Conservation (phyloP, 2,113 vertebrate species). For the Zosterops borbonicus region DNA sequence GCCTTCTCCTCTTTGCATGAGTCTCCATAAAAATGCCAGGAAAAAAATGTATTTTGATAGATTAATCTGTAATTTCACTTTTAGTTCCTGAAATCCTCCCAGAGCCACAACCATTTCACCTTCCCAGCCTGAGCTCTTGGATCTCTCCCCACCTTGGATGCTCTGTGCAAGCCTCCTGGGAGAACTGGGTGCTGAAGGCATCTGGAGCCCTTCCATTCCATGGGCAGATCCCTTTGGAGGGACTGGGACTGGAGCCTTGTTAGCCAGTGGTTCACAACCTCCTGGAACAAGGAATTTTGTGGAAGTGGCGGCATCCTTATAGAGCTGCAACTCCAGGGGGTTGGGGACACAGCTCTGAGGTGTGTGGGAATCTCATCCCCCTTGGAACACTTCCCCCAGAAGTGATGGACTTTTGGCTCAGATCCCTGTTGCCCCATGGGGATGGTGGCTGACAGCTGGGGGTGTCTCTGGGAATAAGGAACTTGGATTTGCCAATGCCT, state of each 20-base stretch:
- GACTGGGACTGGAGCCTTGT: background rate
- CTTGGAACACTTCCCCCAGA: fast-evolving
- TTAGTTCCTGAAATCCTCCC: background rate
- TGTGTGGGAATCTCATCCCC: background rate
- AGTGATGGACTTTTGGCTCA: fast-evolving
- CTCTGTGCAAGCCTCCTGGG: background rate
- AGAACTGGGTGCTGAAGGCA: background rate
- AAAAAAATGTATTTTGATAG: background rate
- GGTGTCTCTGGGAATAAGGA: fast-evolving
- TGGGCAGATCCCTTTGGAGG: background rate
- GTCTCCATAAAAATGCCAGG: background rate
- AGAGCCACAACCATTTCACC: fast-evolving
- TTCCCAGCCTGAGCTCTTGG: background rate
- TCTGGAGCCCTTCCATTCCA: background rate
- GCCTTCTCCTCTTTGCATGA: background rate
- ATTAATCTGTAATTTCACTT: background rate
- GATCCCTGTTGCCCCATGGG: background rate
- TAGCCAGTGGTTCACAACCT: fast-evolving
- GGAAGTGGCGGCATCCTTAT: background rate
- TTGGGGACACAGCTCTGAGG: background rate
- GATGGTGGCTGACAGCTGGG: background rate
- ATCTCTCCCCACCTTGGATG: background rate
- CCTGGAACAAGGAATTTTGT: background rate
- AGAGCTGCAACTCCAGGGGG: background rate
- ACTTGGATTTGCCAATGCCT: background rate